Evolutionary conservation across 2,797 vertebrate genomes (phyloP).

Genomic region (Masticophis lateralis): DNA sequence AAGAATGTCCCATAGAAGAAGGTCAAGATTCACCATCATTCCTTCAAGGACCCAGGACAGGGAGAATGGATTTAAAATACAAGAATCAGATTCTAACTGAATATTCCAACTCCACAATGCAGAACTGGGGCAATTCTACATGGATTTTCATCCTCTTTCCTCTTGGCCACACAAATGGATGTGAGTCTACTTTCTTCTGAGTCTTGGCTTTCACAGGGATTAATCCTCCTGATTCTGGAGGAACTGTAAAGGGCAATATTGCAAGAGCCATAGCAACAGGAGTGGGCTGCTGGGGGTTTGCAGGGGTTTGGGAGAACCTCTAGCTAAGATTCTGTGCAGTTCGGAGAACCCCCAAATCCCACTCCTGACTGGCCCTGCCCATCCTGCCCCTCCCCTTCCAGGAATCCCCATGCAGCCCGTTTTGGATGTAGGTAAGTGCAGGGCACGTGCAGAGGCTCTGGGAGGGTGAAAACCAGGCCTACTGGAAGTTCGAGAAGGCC

Average conservation of each 20-base stretch:
- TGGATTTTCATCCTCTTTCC: not conserved
- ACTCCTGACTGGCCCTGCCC: no score
- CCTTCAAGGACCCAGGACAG: not conserved
- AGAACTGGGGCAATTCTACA: not conserved
- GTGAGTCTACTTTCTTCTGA: not conserved
- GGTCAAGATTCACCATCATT: not conserved
- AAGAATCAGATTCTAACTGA: not conserved
- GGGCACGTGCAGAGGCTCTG: no score
- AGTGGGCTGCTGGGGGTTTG: no score
- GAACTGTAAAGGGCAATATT: not conserved
- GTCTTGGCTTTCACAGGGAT: not conserved
- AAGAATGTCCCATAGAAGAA: not conserved
- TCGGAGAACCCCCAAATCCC: no score
- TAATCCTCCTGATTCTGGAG: not conserved
- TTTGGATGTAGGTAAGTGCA: no score
- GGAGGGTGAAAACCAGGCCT: no score
- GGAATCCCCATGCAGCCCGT: no score
- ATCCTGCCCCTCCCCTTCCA: no score
- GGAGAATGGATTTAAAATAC: not conserved
- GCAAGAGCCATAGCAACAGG: not conserved
- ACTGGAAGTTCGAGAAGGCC: no score
- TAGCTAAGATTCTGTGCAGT: no score
- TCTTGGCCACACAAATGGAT: not conserved
- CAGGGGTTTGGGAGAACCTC: no score
- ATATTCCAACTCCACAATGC: not conserved